Evolutionary conservation across 1,140 invertebrate genomes (phyloP), one percentile per base, ranked within the genome.

Genomic region (Oncopodura yosiiana): DNA sequence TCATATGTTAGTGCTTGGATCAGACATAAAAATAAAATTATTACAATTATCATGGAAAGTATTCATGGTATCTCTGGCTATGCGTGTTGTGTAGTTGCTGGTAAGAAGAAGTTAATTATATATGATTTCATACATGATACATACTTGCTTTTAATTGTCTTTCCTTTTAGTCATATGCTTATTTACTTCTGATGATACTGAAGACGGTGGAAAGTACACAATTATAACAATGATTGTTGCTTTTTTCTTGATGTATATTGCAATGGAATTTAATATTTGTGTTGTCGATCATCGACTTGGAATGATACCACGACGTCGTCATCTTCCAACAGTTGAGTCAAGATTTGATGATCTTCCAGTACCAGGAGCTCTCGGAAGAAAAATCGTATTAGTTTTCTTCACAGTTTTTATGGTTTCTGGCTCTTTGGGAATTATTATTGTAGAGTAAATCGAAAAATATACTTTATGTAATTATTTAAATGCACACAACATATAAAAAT

Each of bases 291-390:
- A 27, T 3, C 34, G 38, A 30, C 32, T 53, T 3, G 52, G 52
- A 29, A 53, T 53, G 52, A 36, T 14, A 27, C 52, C 52, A 3
- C 3, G 16, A 18, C 32, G 52, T 11, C 43, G 52, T 26, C 52
- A 53, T 38, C 46, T 53, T 38, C 52, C 52, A 12, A 53, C 52
- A 18, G 34, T 53, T 30, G 52, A 53, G 39, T 42, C 52, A 27
- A 30, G 52, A 3, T 53, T 53, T 39, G 52, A 53, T 46, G 52
- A 53, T 37, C 26, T 53, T n/a, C 14, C 26, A 46, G 52, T 53
- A 23, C 52, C 52, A 1, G 52, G n/a, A n/a, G n/a, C n/a, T n/a
- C n/a, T n/a, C n/a, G n/a, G n/a, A n/a, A n/a, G n/a, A n/a, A n/a
- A n/a, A n/a, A n/a, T n/a, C n/a, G n/a, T n/a, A n/a, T n/a, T n/a